These are phyloP conservation scores for Tipula helvola DNA, from an alignment of 2,888 invertebrate species.

Conservation along the genomic window DNA sequence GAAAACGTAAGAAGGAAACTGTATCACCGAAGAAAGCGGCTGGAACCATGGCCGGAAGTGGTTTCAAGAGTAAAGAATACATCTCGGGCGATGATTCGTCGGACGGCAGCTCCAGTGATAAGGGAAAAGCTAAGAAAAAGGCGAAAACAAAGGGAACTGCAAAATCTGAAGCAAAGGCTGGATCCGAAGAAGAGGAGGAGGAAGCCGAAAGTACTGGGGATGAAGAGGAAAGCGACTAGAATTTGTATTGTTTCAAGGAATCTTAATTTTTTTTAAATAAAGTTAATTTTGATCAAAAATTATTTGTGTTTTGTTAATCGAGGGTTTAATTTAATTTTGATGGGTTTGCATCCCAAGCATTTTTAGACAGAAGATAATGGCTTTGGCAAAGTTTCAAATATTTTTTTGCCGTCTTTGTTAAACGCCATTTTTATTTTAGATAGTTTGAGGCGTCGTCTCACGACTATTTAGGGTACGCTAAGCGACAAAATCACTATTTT, in stretches of 20 bases:
- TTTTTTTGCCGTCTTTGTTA: too few relatives aligned
- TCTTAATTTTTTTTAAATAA: background rate
- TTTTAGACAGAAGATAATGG: too few relatives aligned
- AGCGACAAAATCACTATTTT: too few relatives aligned
- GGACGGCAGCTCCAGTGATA: constrained; percentile 38
- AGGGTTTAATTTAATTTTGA: too few relatives aligned
- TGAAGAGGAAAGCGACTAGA: constrained; percentile 8
- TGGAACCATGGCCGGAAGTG: constrained; percentile 16
- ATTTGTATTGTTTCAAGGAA: background rate
- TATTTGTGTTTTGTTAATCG: background rate
- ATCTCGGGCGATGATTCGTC: constrained; percentile 65
- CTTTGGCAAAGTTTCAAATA: too few relatives aligned
- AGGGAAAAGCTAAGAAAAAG: constrained; percentile 22
- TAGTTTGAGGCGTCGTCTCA: too few relatives aligned
- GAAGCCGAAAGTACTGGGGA: background rate
- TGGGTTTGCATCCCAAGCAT: too few relatives aligned
- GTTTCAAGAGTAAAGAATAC: constrained; percentile 87
- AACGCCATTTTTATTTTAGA: too few relatives aligned
- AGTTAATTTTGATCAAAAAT: background rate
- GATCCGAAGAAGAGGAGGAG: constrained; percentile 8
- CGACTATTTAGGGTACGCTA: too few relatives aligned
- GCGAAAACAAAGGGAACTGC: constrained; percentile 16
- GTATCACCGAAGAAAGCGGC: background rate
- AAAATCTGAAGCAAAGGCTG: background rate
- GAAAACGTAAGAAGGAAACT: constrained; percentile 8